Evolutionary conservation across 92 coral and sea anemone species (phyloP).

Genomic region (Actinernus sp.): DNA sequence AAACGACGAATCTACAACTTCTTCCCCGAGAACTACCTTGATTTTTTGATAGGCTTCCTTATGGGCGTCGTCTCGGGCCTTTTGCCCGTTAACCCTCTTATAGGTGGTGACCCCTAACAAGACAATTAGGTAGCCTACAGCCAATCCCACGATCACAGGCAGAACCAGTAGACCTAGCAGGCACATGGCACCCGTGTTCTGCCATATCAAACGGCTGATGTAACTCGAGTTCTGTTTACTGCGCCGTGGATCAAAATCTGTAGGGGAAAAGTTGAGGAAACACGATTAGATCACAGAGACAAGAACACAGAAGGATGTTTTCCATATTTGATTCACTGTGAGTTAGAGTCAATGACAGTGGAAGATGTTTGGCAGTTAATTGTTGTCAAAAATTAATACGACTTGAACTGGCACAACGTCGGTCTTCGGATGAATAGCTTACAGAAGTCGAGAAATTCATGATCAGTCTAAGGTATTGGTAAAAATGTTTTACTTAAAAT

Average conservation of each 20-base stretch:
- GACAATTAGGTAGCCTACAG: conserved; percentile 83
- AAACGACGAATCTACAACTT: conserved; percentile 88
- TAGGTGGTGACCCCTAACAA: conserved; percentile 84
- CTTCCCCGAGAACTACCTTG: conserved; percentile 84
- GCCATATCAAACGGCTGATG: conserved; percentile 81
- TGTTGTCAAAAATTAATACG: too few species aligned
- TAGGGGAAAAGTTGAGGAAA: background rate
- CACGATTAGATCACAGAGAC: background rate
- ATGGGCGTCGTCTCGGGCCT: conserved; percentile 51
- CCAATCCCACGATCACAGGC: conserved; percentile 91
- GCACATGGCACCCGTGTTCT: conserved; percentile 91
- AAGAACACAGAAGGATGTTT: too few species aligned
- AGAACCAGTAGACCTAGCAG: conserved; percentile 76
- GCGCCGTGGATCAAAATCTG: conserved; percentile 89
- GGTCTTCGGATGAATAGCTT: too few species aligned
- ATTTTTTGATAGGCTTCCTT: conserved; percentile 85
- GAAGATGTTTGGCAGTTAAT: too few species aligned
- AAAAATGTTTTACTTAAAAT: too few species aligned
- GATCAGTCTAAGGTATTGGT: too few species aligned
- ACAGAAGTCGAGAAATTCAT: too few species aligned
- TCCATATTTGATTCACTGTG: too few species aligned
- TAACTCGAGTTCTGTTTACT: conserved; percentile 75
- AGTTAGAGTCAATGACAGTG: too few species aligned
- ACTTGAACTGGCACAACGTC: too few species aligned
- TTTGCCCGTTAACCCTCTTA: conserved; percentile 68